Base-by-base conservation (phyloP, 2,113 vertebrate genomes). In the Takifugu flavidus region DNA sequence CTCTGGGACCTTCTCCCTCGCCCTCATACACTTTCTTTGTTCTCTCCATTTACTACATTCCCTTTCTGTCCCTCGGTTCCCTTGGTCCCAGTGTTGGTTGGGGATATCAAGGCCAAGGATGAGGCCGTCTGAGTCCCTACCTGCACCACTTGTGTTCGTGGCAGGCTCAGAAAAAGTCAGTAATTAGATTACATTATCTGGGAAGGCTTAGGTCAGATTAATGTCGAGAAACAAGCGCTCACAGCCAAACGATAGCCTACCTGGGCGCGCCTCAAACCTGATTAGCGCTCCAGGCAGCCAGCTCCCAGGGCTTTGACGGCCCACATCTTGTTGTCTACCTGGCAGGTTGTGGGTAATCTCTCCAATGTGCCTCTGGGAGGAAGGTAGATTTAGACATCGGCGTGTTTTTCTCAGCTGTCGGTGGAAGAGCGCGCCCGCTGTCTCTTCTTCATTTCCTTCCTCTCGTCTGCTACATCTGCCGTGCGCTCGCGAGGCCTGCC, bases 131-230 rank as follows among this genome's bases (percentile, higher is more conserved):
- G 20, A 20, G 20, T 20, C 20, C 20, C 34, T 39, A 39, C 7
- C 34, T 39, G 34, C 34, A 20, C 20, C 20, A 20, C 20, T 20
- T 20, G 20, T 20, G 20, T 20, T 20, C 20, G 63, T 46, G 55
- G 74, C 62, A 61, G 52, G 61, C 81, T 76, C 43, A 45, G 56
- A 62, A 25, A 73, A 78, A 81, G 86, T 86, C 78, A 83, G 85
- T 89, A 90, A 91, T 92, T 91, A 87, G 89, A 91, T 91, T 91
- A 92, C 82, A 81, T 88, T 86, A 82, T 77, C 82, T 81, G 70
- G 75, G 80, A 84, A 84, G 82, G 89, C 83, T 88, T 90, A 88
- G 52, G 39, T 49, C 52, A 87, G 88, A 91, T 91, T 91, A 91
- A 82, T 82, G 86, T 87, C 71, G 75, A 56, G 75, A 79, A 85